Evolutionary conservation across 2,113 vertebrate genomes (phyloP).

Genomic region (Mus pahari): DNA sequence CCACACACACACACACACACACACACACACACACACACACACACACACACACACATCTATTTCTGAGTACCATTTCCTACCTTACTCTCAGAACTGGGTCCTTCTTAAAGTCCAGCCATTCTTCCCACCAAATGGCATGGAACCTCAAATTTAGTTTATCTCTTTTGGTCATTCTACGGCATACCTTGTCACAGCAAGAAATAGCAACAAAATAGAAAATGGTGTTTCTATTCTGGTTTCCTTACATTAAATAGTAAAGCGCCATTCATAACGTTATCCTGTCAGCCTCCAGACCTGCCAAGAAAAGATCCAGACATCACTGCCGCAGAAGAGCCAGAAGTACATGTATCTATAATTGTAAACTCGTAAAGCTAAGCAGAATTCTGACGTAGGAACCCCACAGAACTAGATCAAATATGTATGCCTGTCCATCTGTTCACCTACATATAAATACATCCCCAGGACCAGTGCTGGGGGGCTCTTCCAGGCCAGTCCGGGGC

Average conservation of each 20-base stretch:
- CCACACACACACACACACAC: too few relatives aligned
- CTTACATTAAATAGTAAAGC: neutral
- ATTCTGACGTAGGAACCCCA: constrained; percentile 76
- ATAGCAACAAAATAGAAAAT: neutral
- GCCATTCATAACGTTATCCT: neutral
- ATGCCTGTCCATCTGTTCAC: constrained; percentile 79
- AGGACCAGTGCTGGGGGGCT: constrained; percentile 76
- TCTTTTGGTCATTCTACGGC: constrained; percentile 40
- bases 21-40: too few relatives aligned
- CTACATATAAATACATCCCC: constrained; percentile 81
- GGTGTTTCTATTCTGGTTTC: neutral
- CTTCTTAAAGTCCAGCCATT: constrained; percentile 28
- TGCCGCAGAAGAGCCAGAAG: constrained; percentile 62
- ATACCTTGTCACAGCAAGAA: neutral
- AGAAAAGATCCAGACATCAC: neutral
- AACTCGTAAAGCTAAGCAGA: constrained; percentile 79
- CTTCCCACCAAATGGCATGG: constrained; percentile 57
- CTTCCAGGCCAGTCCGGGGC: constrained; percentile 80
- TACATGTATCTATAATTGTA: constrained; percentile 55
- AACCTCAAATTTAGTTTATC: constrained; percentile 70
- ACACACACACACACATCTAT: neutral
- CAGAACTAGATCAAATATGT: constrained; percentile 79
- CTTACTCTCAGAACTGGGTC: constrained; percentile 74
- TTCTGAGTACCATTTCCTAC: constrained; percentile 70
- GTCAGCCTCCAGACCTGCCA: constrained; percentile 33